These are phyloP conservation scores for Ostrea denselamellosa DNA, from an alignment of 1,140 invertebrate genomes.

Conservation along the genomic window DNA sequence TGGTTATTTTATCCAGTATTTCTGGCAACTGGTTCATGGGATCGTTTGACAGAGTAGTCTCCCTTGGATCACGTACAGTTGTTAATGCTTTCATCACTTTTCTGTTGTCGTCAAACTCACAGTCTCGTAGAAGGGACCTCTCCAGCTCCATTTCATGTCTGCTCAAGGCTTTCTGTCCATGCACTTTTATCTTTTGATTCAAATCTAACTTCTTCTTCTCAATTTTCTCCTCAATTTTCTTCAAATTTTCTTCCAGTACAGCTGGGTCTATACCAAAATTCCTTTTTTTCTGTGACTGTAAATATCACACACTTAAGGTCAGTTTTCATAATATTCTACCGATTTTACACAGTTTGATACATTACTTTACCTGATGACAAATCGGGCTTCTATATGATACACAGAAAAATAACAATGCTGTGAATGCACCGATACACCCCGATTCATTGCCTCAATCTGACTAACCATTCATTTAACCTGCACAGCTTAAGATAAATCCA, in stretches of 20 bases:
- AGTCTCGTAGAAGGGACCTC: conserved; percentile 60
- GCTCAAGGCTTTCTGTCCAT: conserved; percentile 59
- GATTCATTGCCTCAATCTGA: no score
- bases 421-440: no score
- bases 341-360: no score
- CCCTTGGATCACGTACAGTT: conserved; percentile 1
- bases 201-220: conserved; percentile 56
- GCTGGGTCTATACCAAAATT: conserved; percentile 60
- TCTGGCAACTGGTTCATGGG: conserved; percentile 67
- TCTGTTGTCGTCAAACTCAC: conserved; percentile 52
- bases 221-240: conserved; percentile 70
- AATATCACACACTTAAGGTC: neutral
- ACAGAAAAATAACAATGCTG: no score
- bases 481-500: no score
- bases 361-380: no score
- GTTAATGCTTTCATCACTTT: conserved; percentile 37
- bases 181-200: conserved; percentile 60
- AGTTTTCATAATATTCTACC: no score
- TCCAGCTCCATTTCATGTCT: conserved; percentile 72
- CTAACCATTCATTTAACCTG: no score
- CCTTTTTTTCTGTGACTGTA: conserved; percentile 50
- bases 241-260: conserved; percentile 52
- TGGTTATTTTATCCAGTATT: conserved; percentile 57
- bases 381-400: no score
- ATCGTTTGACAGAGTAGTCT: conserved; percentile 56